Evolutionary conservation across 1,140 invertebrate genomes (phyloP).

Genomic region (Galleria mellonella): DNA sequence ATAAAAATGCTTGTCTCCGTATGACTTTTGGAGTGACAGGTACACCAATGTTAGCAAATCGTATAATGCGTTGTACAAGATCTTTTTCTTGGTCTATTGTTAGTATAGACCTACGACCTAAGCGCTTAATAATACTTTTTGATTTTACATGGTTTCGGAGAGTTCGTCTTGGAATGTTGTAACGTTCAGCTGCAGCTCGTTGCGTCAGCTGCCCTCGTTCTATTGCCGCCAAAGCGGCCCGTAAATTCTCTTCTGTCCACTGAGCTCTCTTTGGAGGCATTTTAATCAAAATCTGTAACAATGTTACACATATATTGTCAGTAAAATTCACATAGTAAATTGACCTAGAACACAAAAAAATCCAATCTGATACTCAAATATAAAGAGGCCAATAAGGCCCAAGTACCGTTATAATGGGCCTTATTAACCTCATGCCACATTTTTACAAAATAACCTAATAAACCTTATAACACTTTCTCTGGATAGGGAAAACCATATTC

Average conservation of each 20-base stretch:
- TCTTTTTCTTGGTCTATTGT: slow-evolving; percentile 19
- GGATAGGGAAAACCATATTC: no score
- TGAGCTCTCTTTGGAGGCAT: neutral
- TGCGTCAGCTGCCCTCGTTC: neutral
- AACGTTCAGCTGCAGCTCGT: neutral
- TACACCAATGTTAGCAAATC: slow-evolving; percentile 16
- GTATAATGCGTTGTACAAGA: slow-evolving; percentile 17
- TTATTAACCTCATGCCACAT: neutral
- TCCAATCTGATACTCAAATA: no score
- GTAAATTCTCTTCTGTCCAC: neutral
- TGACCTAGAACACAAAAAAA: slow-evolving; percentile 5
- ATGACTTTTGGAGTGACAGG: slow-evolving; percentile 23
- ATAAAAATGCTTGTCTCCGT: slow-evolving; percentile 15
- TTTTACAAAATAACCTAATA: no score
- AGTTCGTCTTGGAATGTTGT: slow-evolving; percentile 1
- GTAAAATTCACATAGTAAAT: slow-evolving; percentile 4
- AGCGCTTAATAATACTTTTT: neutral
- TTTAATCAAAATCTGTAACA: slow-evolving; percentile 8
- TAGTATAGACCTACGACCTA: slow-evolving; percentile 6
- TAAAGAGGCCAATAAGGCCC: no score
- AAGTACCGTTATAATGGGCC: neutral
- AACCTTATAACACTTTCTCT: no score
- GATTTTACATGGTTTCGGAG: neutral
- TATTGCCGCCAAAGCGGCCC: slow-evolving; percentile 1
- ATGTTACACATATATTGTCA: slow-evolving; percentile 6